Evolutionary conservation across 2,113 vertebrate species (phyloP).

Genomic region (Pelecanoides urinatrix): DNA sequence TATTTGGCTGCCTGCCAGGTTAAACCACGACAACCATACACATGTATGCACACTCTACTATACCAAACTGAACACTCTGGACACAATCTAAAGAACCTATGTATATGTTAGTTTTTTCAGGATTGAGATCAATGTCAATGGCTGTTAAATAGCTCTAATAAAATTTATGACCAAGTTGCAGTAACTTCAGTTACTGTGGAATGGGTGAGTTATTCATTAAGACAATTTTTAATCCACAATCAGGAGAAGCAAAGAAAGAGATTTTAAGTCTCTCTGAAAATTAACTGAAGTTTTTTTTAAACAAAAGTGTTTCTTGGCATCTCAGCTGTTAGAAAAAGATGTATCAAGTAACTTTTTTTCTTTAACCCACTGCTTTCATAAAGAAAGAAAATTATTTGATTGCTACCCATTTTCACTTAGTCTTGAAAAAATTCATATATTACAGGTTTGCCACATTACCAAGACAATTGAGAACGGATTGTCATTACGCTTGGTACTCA

Average conservation of each 20-base stretch:
- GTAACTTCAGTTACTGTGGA: not conserved
- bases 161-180: not conserved
- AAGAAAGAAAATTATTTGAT: not conserved
- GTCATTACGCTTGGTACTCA: not conserved
- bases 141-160: not conserved
- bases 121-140: not conserved
- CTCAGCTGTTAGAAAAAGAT: not conserved
- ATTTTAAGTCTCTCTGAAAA: not conserved
- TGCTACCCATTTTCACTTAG: not conserved
- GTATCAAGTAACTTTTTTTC: not conserved
- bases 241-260: not conserved
- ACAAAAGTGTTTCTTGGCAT: not conserved
- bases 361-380: not conserved
- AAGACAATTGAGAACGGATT: not conserved
- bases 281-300: not conserved
- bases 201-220: not conserved
- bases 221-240: not conserved
- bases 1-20: too few relatives aligned
- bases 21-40: too few relatives aligned
- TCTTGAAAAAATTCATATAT: not conserved
- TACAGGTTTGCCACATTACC: not conserved
- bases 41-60: not conserved
- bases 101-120: not conserved
- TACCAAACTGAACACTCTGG: not conserved
- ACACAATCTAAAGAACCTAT: not conserved